Base-by-base conservation (phyloP, 2,113 vertebrate species). In the Tachuris rubrigastra region DNA sequence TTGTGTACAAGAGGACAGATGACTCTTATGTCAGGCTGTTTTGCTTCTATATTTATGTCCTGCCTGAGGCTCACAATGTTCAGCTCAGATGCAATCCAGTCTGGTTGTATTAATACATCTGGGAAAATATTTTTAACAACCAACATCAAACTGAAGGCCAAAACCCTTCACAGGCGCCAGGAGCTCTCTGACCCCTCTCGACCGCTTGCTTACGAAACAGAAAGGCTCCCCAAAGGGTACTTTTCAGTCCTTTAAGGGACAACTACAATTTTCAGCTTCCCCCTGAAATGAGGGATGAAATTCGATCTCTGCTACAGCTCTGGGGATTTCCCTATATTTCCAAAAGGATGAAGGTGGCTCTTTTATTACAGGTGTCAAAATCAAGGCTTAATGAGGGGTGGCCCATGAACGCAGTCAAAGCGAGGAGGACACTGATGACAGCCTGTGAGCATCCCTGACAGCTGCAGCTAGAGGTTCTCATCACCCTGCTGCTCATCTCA, bases 11-110 rank as follows among this genome's bases (percentile, higher is more conserved):
- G 88, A 85, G 86, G 87, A 93, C 97, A 96, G 93, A 96, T 96
- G 95, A 95, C 95, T 96, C 96, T 95, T 86, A 93, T 95, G 87
- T 95, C 86, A 94, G 92, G 83, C 87, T 97, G 94, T 93, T 97
- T 97, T 91, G 89, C 82, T 97, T 96, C 97, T 97, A 97, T 97
- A 96, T 96, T 97, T 97, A 94, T 94, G 96, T 71, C 86, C 92
- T 95, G 95, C 97, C 97, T 96, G 83, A 80, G 96, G 97, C 95
- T 97, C 94, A 95, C 90, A 80, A 92, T 96, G 96, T 97, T 97
- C 97, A 95, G 89, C 93, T 92, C 94, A 91, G 86, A 94, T 95
- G 96, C 93, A 93, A 94, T 92, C 83, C 93, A 95, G 96, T 95
- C 96, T 95, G 90, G 87, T 96, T 28, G 0, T 92, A 94, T 96